These are phyloP conservation scores for Hofmannophila pseudospretella DNA, from an alignment of 2,888 invertebrate species.

Conservation along the genomic window DNA sequence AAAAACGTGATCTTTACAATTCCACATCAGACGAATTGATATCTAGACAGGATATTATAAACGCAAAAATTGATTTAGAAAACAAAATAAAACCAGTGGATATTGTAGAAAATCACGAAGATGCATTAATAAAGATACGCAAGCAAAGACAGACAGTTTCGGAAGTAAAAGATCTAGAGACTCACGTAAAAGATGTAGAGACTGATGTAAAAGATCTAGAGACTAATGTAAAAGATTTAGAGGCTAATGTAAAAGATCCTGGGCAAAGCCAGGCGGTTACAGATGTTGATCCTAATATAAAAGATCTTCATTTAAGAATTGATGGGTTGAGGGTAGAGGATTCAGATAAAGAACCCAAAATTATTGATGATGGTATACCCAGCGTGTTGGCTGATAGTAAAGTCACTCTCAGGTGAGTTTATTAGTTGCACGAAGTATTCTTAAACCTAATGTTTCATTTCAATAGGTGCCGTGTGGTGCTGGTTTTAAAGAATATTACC, in stretches of 20 bases:
- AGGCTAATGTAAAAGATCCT: no score
- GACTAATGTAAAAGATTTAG: no score
- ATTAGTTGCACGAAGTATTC: no score
- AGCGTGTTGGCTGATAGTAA: constrained; percentile 79
- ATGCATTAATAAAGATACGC: constrained; percentile 14
- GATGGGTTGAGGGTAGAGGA: constrained; percentile 79
- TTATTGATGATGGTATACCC: constrained; percentile 80
- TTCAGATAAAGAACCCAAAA: constrained; percentile 75
- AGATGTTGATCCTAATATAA: no score
- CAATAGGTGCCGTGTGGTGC: no score
- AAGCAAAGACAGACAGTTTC: constrained; percentile 19
- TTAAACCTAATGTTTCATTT: no score
- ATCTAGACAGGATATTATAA: constrained; percentile 8
- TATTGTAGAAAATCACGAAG: constrained; percentile 8
- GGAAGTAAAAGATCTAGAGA: no score
- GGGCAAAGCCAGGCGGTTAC: no score
- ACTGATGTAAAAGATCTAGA: no score
- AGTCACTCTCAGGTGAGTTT: constrained; percentile 71
- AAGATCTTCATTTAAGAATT: no score
- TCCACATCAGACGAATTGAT: constrained; percentile 6
- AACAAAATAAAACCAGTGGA: constrained; percentile 11
- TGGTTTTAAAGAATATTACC: no score
- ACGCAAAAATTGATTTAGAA: constrained; percentile 6
- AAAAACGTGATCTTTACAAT: neutral
- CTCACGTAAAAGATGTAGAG: no score